Evolutionary conservation across 2,888 invertebrate genomes (phyloP), one percentile per base, ranked within the genome.

Genomic region (Colostygia pectinataria): DNA sequence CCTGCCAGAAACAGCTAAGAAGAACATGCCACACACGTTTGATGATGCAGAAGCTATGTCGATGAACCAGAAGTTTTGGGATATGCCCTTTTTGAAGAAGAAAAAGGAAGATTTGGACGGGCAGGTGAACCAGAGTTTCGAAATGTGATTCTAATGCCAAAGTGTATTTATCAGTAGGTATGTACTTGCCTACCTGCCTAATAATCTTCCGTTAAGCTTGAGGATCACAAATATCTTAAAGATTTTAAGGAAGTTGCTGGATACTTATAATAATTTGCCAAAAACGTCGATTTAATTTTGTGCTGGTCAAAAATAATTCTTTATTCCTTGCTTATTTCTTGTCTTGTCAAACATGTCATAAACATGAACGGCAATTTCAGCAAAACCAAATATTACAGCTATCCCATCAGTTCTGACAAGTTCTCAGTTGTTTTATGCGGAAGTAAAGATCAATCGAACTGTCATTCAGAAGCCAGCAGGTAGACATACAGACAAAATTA

Each of bases 11-110:
- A 87, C 87, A 1, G 79, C 81, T 0, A 65, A 62, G 1, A 78
- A 68, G 53, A 78, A 81, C 42, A 74, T 87, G 74, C 87, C 87
- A 0, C 81, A 86, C 47, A 78, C 83, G 0, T 86, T 86, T 59
- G 79, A 82, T 5, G 83, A 81, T 25, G 76, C 85, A 1, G 86
- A 86, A 51, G 53, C 60, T 2, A 48, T 88, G 25, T 64, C 77
- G 0, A 70, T 37, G 27, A 70, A 62, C 14, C 73, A 73, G 33
- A 70, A 63, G 8, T 64, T 80, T 18, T 77, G 79, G 54, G 79
- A 79, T 18, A 53, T 84, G 10, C 80, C 80, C n/a, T 76, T 59
- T 63, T 54, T 74, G 32, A 61, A 56, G 46, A 67, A 62, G 43
- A 53, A 38, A 49, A 44, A 65, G 33, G 5, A 42, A 27, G 31